These are phyloP conservation scores for Pelecanus crispus DNA, from an alignment of 2,113 vertebrate genomes.

Conservation along the genomic window DNA sequence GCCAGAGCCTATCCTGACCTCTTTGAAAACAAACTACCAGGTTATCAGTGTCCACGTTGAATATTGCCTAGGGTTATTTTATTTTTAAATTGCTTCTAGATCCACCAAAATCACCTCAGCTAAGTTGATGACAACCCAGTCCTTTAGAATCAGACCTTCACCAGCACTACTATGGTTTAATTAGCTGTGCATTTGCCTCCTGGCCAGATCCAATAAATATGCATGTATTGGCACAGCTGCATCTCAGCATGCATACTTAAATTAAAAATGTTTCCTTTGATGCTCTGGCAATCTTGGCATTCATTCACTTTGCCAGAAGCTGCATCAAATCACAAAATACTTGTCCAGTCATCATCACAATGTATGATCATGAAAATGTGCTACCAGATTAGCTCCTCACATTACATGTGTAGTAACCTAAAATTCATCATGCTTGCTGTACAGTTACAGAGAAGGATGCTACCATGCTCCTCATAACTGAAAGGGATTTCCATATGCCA, in stretches of 20 bases:
- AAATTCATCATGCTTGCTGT: neutral
- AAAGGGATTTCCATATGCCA: neutral
- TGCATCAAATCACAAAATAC: conserved; percentile 65
- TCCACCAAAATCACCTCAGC: conserved; percentile 5
- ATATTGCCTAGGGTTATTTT: conserved; percentile 26
- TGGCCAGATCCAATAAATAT: conserved; percentile 75
- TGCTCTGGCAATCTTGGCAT: conserved; percentile 66
- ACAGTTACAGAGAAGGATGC: neutral
- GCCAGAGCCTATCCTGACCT: neutral
- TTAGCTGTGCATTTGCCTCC: conserved; percentile 71
- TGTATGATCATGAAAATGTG: conserved; percentile 26
- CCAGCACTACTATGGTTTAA: conserved; percentile 66
- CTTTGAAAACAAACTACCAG: neutral
- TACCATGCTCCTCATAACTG: neutral
- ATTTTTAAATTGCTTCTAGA: conserved; percentile 39
- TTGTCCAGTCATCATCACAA: conserved; percentile 53
- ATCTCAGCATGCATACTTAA: conserved; percentile 74
- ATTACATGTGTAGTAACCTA: neutral
- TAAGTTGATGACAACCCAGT: neutral
- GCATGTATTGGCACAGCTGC: conserved; percentile 74
- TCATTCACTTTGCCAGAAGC: conserved; percentile 68
- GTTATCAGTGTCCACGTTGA: neutral
- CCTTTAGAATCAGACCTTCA: conserved; percentile 33
- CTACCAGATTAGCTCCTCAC: neutral
- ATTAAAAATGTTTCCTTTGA: conserved; percentile 74